phyloP scores from a whole-genome alignment of 1,140 invertebrate genomes.

The Orchesella cincta region DNA sequence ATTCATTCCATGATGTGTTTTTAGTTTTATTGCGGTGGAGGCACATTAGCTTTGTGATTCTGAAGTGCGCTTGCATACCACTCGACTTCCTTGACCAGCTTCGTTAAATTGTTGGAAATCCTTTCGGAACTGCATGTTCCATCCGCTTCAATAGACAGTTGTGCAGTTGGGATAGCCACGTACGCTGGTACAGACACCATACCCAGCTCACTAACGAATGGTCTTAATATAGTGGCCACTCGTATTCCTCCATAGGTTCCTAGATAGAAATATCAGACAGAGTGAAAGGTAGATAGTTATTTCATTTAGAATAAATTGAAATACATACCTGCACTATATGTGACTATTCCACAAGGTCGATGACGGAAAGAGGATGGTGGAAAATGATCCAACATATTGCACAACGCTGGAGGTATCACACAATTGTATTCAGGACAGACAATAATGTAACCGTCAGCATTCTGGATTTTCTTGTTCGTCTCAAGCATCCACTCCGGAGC shows the following conservation, averaged over 20 bases:
- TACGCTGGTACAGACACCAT: slow-evolving; percentile 57
- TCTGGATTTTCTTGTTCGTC: slow-evolving; percentile 54
- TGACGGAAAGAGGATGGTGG: slow-evolving; percentile 54
- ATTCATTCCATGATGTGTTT: too few relatives aligned
- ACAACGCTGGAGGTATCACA: slow-evolving; percentile 57
- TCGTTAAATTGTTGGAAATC: slow-evolving; percentile 52
- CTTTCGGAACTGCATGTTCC: slow-evolving; percentile 54
- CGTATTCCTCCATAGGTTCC: slow-evolving; percentile 59
- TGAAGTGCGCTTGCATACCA: slow-evolving; percentile 58
- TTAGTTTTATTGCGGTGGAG: too few relatives aligned
- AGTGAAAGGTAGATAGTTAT: not conserved
- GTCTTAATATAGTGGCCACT: slow-evolving; percentile 57
- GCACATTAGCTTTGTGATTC: slow-evolving; percentile 49
- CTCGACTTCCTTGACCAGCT: slow-evolving; percentile 55
- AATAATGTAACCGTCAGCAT: slow-evolving; percentile 58
- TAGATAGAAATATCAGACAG: slow-evolving; percentile 48
- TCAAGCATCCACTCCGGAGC: slow-evolving; percentile 56
- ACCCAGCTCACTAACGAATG: slow-evolving; percentile 58
- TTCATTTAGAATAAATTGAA: too few relatives aligned
- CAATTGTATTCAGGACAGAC: slow-evolving; percentile 60
- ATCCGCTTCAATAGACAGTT: slow-evolving; percentile 54
- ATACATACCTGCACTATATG: slow-evolving; percentile 59
- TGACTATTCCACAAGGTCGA: slow-evolving; percentile 58
- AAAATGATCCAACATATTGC: slow-evolving; percentile 60
- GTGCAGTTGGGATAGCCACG: slow-evolving; percentile 56